phyloP scores from a whole-genome alignment of 2,113 vertebrate species.

The Oxygymnocypris stewartii region DNA sequence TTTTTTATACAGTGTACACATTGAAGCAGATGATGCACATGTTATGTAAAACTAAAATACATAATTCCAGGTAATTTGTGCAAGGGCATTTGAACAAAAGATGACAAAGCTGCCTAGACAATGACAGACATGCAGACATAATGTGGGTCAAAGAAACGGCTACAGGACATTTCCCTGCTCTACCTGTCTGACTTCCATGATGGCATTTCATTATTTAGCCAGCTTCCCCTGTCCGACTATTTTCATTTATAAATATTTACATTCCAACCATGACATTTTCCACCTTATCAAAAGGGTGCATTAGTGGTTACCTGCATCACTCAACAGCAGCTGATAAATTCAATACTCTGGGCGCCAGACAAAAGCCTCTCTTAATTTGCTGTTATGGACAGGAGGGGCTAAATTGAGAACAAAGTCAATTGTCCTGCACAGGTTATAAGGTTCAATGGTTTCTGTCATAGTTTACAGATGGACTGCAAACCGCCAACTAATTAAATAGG shows the following conservation, averaged over 20 bases:
- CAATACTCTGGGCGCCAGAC: constrained; percentile 54
- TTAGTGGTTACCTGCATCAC: constrained; percentile 63
- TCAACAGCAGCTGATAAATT: constrained; percentile 66
- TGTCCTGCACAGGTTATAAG: neutral
- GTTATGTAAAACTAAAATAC: constrained; percentile 55
- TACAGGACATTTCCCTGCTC: constrained; percentile 57
- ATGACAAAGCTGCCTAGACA: constrained; percentile 28
- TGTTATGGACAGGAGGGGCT: constrained; percentile 44
- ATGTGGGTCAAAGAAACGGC: constrained; percentile 41
- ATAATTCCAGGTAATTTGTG: constrained; percentile 64
- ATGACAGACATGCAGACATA: constrained; percentile 40
- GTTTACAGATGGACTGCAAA: constrained; percentile 40
- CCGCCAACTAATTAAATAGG: constrained; percentile 38
- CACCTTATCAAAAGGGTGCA: constrained; percentile 68
- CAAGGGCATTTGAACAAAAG: constrained; percentile 8
- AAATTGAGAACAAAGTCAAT: constrained; percentile 49
- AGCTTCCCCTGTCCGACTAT: constrained; percentile 54
- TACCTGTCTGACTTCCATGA: constrained; percentile 47
- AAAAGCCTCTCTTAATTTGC: constrained; percentile 48
- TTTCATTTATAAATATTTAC: constrained; percentile 67
- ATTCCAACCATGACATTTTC: constrained; percentile 53
- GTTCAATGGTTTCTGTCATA: constrained; percentile 32
- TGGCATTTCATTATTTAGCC: constrained; percentile 46
- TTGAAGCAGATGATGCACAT: constrained; percentile 58
- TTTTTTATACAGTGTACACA: constrained; percentile 26